phyloP scores from a whole-genome alignment of 1,140 invertebrate genomes.

The Caenorhabditis inopinata region DNA sequence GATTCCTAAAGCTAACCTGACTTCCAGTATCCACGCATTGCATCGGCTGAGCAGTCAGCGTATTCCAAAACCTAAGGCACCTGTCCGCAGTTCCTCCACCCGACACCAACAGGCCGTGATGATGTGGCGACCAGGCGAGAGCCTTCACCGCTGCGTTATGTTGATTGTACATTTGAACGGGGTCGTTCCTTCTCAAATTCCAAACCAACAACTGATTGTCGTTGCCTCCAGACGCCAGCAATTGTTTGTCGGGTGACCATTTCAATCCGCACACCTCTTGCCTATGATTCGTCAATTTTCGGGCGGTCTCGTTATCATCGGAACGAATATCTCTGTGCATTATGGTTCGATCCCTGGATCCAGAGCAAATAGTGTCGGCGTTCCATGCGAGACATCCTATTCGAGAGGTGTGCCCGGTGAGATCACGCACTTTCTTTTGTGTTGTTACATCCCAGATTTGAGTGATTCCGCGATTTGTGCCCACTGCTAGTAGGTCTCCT shows the following conservation, averaged over 20 bases:
- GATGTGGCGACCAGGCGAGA: constrained; percentile 98
- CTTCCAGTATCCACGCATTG: constrained; percentile 98
- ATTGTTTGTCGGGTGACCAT: constrained; percentile 98
- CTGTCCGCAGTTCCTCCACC: constrained; percentile 95
- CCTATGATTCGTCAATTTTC: constrained; percentile 80
- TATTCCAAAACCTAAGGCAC: constrained; percentile 99
- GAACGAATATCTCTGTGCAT: constrained; percentile 89
- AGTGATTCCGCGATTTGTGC: constrained; percentile 75
- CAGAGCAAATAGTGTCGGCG: constrained; percentile 91
- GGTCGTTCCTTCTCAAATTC: constrained; percentile 84
- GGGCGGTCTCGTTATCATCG: constrained; percentile 72
- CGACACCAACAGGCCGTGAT: constrained; percentile 92
- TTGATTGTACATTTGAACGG: constrained; percentile 87
- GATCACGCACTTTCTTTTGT: constrained; percentile 84
- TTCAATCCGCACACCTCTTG: constrained; percentile 97
- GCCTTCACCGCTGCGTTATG: constrained; percentile 98
- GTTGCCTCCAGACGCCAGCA: constrained; percentile 95
- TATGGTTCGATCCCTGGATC: constrained; percentile 76
- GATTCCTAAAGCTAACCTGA: constrained; percentile 67
- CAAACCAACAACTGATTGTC: constrained; percentile 98
- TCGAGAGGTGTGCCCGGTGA: constrained; percentile 85
- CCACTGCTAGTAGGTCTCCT: constrained; percentile 92
- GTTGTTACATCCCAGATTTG: constrained; percentile 74
- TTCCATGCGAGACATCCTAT: constrained; percentile 89
- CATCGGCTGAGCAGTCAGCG: constrained; percentile 96